phyloP scores from a whole-genome alignment of 2,888 invertebrate species.

The Hirtodrosophila confusa region DNA sequence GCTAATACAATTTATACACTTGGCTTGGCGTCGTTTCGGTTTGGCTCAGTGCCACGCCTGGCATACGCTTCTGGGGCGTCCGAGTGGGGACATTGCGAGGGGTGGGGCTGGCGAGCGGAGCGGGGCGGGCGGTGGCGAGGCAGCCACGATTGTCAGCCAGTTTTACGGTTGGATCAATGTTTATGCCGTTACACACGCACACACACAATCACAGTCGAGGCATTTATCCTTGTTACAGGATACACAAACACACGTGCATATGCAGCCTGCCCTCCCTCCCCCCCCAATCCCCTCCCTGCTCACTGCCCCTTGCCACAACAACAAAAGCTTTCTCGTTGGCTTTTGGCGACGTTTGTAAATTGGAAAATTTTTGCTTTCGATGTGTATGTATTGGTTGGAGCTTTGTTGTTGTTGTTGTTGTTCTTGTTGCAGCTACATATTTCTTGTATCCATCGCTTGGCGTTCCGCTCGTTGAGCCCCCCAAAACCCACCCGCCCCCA shows the following conservation, averaged over 20 bases:
- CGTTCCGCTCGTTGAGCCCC: slow-evolving; percentile 68
- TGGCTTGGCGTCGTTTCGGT: slow-evolving; percentile 75
- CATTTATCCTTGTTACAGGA: slow-evolving; percentile 79
- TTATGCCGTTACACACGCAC: slow-evolving; percentile 62
- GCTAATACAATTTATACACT: slow-evolving; percentile 80
- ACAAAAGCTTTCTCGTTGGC: slow-evolving; percentile 48
- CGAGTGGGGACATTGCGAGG: not conserved
- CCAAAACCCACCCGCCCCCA: slow-evolving; percentile 1
- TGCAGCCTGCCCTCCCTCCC: not conserved
- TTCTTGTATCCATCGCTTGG: slow-evolving; percentile 63
- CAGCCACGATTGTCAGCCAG: slow-evolving; percentile 72
- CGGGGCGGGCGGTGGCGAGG: not conserved
- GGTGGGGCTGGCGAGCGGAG: slow-evolving; percentile 11
- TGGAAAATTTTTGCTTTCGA: slow-evolving; percentile 76
- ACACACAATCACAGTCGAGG: slow-evolving; percentile 43
- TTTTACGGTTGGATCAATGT: slow-evolving; percentile 80
- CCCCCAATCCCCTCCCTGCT: too few relatives aligned
- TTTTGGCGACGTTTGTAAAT: slow-evolving; percentile 80
- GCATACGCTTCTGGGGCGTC: slow-evolving; percentile 13
- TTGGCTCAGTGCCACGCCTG: slow-evolving; percentile 70
- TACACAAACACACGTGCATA: slow-evolving; percentile 13
- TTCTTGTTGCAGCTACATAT: slow-evolving; percentile 57
- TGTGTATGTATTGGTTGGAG: slow-evolving; percentile 13
- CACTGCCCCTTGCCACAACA: not conserved
- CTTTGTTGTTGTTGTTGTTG: slow-evolving; percentile 13